Conservation (phyloP, 1,140 invertebrate species). For the Eupeodes corollae region DNA sequence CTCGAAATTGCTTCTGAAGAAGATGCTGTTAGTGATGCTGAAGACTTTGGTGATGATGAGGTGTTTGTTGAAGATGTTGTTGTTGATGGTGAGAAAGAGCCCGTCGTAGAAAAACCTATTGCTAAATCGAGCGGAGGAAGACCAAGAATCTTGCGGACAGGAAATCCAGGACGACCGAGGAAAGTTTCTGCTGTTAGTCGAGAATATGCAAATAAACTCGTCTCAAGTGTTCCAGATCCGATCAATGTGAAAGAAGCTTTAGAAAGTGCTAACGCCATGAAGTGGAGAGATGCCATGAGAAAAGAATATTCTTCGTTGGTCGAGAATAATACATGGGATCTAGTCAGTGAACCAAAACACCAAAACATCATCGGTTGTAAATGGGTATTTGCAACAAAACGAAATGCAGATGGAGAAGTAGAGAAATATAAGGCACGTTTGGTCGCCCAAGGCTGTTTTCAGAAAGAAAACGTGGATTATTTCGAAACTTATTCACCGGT, state of each 20-base stretch:
- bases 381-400: conserved; percentile 34
- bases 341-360: conserved; percentile 13
- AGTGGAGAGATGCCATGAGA: conserved; percentile 23
- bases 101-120: not conserved
- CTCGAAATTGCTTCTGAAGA: not conserved
- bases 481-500: too few relatives aligned
- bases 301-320: conserved; percentile 19
- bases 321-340: conserved; percentile 20
- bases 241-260: conserved; percentile 4
- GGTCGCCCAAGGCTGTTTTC: too few relatives aligned
- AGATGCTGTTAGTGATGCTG: not conserved
- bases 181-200: conserved; percentile 4
- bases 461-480: conserved; percentile 30
- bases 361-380: conserved; percentile 19
- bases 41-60: conserved; percentile 1
- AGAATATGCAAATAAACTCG: not conserved
- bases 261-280: conserved; percentile 4
- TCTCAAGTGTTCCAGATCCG: conserved; percentile 2
- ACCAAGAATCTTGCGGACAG: conserved; percentile 4
- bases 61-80: not conserved
- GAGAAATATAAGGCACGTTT: conserved; percentile 34
- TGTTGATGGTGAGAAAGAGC: not conserved
- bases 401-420: conserved; percentile 15
- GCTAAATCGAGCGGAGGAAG: conserved; percentile 4
- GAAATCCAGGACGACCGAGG: conserved; percentile 1